These are phyloP conservation scores for Desmophyllum pertusum DNA, from an alignment of 92 coral and sea anemone genomes.

Conservation along the genomic window DNA sequence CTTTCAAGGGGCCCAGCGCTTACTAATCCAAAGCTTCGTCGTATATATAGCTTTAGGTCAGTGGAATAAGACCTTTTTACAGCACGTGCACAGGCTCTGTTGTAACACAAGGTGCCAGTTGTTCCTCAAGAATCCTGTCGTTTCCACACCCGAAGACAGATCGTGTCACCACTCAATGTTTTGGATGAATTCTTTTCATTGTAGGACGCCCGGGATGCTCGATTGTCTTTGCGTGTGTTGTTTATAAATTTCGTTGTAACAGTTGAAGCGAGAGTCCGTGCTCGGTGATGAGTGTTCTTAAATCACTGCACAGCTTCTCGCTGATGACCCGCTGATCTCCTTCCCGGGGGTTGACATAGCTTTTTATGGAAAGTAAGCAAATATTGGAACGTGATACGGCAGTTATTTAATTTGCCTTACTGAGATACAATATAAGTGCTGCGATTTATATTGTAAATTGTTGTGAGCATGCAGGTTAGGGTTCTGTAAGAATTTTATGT, in stretches of 20 bases:
- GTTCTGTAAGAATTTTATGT: conserved; percentile 21
- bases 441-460: conserved; percentile 32
- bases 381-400: conserved; percentile 80
- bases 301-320: conserved; percentile 53
- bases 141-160: conserved; percentile 38
- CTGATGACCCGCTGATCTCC: conserved; percentile 50
- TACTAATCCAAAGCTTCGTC: background rate
- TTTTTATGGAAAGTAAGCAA: conserved; percentile 60
- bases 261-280: conserved; percentile 43
- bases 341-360: conserved; percentile 45
- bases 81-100: background rate
- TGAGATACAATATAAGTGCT: conserved; percentile 53
- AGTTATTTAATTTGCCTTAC: conserved; percentile 64
- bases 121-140: conserved; percentile 20
- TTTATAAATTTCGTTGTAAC: conserved; percentile 50
- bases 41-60: background rate
- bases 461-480: background rate
- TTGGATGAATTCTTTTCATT: conserved; percentile 60
- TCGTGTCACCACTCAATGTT: conserved; percentile 36
- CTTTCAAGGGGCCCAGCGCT: conserved; percentile 40
- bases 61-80: background rate
- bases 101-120: conserved; percentile 21
- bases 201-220: conserved; percentile 42
- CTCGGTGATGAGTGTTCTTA: conserved; percentile 67
- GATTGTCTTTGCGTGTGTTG: conserved; percentile 73